Conservation (phyloP, 2,113 vertebrate genomes). For the Cyprinodon variegatus region DNA sequence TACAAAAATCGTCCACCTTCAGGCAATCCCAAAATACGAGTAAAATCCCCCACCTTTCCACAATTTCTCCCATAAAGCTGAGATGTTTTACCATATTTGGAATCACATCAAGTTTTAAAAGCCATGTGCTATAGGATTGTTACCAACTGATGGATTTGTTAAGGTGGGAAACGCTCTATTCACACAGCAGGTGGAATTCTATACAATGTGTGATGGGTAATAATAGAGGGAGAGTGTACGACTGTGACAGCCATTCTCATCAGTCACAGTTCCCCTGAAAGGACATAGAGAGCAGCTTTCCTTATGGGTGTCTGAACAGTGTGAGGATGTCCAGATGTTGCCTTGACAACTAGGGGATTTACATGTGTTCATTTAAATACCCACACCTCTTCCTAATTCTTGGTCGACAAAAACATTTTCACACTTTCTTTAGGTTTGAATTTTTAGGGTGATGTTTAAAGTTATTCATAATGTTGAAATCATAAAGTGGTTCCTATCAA, state of each 20-base stretch:
- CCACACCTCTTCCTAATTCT: neutral
- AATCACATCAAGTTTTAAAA: neutral
- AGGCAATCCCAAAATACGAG: no score
- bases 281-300: slow-evolving; percentile 26
- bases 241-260: slow-evolving; percentile 36
- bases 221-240: neutral
- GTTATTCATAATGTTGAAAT: neutral
- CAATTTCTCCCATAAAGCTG: no score
- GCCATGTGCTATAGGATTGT: neutral
- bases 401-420: neutral
- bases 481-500: neutral
- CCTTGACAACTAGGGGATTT: neutral
- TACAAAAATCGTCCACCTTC: no score
- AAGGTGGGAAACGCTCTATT: neutral
- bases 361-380: slow-evolving; percentile 4
- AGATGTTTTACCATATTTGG: no score
- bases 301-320: slow-evolving; percentile 45
- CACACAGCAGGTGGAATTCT: slow-evolving; percentile 8
- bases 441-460: neutral
- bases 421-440: neutral
- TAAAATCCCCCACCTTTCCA: no score
- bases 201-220: slow-evolving; percentile 2
- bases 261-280: slow-evolving; percentile 31
- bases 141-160: neutral
- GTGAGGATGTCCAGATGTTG: slow-evolving; percentile 27